A percentile compares a stretch with the other conserved stretches of the same genome.
phyloP scores from a whole-genome alignment of 2,113 vertebrate genomes.

The Sialia sialis region DNA sequence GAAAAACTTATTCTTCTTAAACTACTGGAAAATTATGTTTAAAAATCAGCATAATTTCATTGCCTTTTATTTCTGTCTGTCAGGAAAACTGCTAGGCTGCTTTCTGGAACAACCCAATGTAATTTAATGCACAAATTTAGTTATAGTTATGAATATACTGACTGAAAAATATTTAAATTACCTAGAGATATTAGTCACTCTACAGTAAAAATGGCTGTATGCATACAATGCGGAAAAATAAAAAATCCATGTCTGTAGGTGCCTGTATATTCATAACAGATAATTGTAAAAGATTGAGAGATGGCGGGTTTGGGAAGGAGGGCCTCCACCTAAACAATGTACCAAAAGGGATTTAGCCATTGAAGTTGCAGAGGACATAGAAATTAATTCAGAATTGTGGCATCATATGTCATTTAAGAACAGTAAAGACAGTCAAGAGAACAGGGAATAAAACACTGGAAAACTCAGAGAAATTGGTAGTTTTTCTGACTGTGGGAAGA shows the following conservation, averaged over 20 bases:
- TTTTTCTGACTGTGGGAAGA: background rate
- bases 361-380: background rate
- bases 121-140: constrained; percentile 52
- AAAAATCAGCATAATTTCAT: constrained; percentile 80
- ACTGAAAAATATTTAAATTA: constrained; percentile 70
- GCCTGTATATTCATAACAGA: background rate
- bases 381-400: constrained; percentile 18
- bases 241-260: background rate
- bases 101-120: constrained; percentile 42
- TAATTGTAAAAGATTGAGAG: background rate
- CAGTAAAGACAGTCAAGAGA: background rate
- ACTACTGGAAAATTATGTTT: constrained; percentile 83
- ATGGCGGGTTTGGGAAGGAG: background rate
- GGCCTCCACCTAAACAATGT: background rate
- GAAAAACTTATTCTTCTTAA: constrained; percentile 81
- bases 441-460: background rate
- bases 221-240: background rate
- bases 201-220: constrained; percentile 34
- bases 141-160: constrained; percentile 61
- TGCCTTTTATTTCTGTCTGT: constrained; percentile 72
- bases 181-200: constrained; percentile 61
- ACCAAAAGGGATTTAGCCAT: background rate
- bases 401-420: background rate
- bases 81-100: constrained; percentile 60
- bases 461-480: background rate